A percentile compares a stretch with the other conserved stretches of the same genome.
Conservation (phyloP, 2,113 vertebrate genomes). For the Oreotrochilus melanogaster region DNA sequence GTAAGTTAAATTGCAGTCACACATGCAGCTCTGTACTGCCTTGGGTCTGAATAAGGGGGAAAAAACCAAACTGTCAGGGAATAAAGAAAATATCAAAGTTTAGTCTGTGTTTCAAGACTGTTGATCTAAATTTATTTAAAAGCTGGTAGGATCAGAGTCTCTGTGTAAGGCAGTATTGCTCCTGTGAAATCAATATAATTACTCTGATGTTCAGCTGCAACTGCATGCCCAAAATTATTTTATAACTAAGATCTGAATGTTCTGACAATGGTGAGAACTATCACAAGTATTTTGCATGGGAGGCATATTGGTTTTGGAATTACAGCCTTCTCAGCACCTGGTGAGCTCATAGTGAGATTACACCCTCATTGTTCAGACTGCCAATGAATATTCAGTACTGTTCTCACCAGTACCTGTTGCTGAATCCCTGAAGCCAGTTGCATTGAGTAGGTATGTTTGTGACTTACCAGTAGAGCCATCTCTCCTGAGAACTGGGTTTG, state of each 20-base stretch:
- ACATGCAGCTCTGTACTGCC: background rate
- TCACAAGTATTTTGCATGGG: background rate
- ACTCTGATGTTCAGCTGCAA: background rate
- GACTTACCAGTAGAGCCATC: background rate
- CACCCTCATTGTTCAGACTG: background rate
- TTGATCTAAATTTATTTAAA: background rate
- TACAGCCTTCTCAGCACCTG: background rate
- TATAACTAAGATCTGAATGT: background rate
- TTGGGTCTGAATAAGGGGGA: background rate
- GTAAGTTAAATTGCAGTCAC: background rate
- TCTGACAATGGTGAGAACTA: background rate
- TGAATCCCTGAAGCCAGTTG: background rate
- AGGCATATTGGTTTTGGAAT: background rate
- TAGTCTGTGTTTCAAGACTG: background rate
- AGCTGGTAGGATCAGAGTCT: background rate
- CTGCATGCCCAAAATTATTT: background rate
- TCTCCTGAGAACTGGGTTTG: background rate
- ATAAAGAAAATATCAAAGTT: constrained; percentile 11
- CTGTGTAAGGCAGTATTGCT: background rate
- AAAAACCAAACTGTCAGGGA: background rate
- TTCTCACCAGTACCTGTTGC: background rate
- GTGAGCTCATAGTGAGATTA: background rate
- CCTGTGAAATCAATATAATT: background rate
- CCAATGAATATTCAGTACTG: background rate
- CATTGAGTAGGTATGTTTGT: background rate